Base-by-base conservation (phyloP, 2,797 vertebrate species). In the Valencia hispanica region DNA sequence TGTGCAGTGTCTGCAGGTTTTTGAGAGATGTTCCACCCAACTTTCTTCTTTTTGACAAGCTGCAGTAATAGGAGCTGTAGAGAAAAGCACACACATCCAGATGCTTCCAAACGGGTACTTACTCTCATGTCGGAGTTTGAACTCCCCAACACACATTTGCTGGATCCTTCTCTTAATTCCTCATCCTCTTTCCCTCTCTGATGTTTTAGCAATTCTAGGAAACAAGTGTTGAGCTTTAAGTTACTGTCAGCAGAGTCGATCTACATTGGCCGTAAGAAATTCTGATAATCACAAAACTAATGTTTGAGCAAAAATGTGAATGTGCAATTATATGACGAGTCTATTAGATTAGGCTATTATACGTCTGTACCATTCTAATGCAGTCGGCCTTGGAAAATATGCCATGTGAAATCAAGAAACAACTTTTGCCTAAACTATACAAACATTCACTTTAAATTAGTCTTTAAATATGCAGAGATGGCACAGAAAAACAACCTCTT, bases 201-300 rank as follows among this genome's bases (percentile, higher is more conserved):
- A 84, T 84, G 71, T 78, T 88, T 82, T 75, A 59, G 63, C 1
- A 1, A 83, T 81, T 83, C 15, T 36, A 57, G 76, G 86, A 73
- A 89, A 87, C 73, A 79, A 78, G 84, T 75, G 79, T 78, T 89
- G 85, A 90, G 87, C 83, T 89, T 87, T 87, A 66, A 85, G 82
- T 79, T 86, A 73, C 74, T 74, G 66, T 84, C 83, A 55, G 88
- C 72, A 69, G 81, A 83, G 83, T 84, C 74, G 47, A 79, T 85
- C 78, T 79, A 41, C 76, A 74, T 25, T 78, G 87, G 79, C 85
- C 79, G 88, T 84, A 86, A 72, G 73, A 27, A 0, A 4, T 36
- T 72, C 36, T 55, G 53, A 11, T 82, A 77, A 86, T 84, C 78
- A 73, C 69, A 79, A 80, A 86, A 32, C 22, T 51, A n/a, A 51